phyloP scores from a whole-genome alignment of 2,113 vertebrate genomes.

The Dasyornis broadbenti region DNA sequence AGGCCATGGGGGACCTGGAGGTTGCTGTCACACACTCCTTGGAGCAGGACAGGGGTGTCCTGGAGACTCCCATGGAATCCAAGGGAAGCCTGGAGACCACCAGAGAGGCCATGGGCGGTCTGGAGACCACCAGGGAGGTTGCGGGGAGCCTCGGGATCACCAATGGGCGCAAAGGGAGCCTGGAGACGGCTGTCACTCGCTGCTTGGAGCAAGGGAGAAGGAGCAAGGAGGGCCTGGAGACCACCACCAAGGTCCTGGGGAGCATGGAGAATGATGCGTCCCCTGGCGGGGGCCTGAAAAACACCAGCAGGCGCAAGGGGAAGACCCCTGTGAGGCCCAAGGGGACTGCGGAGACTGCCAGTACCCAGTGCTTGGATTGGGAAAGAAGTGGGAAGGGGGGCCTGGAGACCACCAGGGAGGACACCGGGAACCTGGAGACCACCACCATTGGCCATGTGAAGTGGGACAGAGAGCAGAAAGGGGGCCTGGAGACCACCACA shows the following conservation, averaged over 20 bases:
- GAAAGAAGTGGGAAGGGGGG: rapidly evolving
- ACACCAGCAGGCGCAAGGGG: background rate
- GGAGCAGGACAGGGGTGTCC: background rate
- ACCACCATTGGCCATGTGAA: rapidly evolving
- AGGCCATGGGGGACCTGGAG: background rate
- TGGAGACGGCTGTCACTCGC: background rate
- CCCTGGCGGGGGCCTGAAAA: background rate
- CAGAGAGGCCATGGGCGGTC: background rate
- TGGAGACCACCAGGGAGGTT: background rate
- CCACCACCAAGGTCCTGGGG: too few species aligned
- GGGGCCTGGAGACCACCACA: rapidly evolving
- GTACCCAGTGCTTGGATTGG: background rate
- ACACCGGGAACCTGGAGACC: rapidly evolving
- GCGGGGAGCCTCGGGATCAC: background rate
- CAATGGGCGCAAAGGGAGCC: background rate
- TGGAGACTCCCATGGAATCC: background rate
- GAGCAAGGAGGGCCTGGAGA: background rate
- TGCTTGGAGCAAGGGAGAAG: background rate
- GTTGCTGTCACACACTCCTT: rapidly evolving
- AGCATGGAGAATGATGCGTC: rapidly evolving
- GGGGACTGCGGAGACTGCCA: rapidly evolving
- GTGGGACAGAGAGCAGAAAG: background rate
- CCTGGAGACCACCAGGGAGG: background rate
- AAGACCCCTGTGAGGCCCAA: background rate
- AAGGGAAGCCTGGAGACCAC: background rate